A percentile compares a stretch with the other conserved stretches of the same genome.
Conservation (phyloP, 2,797 vertebrate genomes). For the Jordanella pulchra region DNA sequence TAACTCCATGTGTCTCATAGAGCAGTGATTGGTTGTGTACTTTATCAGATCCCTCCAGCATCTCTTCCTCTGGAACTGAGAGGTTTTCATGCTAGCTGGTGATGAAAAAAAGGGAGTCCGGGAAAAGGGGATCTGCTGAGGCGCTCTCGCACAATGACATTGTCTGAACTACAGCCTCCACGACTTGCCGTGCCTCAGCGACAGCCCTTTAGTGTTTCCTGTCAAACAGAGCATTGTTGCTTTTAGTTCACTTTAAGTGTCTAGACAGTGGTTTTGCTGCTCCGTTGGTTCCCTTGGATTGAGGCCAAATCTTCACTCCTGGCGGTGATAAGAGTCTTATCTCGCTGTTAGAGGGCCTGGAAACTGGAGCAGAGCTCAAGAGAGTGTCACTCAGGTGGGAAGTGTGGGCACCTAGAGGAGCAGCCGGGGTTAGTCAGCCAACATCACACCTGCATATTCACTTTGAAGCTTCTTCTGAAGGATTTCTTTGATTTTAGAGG, state of each 20-base stretch:
- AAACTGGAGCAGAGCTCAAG: conserved; percentile 79
- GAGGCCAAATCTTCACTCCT: conserved; percentile 85
- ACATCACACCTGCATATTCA: conserved; percentile 36
- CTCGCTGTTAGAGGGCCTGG: conserved; percentile 80
- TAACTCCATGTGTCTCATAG: not conserved
- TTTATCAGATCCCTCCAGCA: conserved; percentile 3
- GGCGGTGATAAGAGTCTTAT: conserved; percentile 86
- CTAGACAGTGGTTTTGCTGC: conserved; percentile 87
- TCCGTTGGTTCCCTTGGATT: conserved; percentile 83
- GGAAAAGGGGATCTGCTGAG: conserved; percentile 78
- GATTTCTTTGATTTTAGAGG: conserved; percentile 22
- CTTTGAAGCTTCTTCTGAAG: conserved; percentile 24
- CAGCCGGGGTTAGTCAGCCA: conserved; percentile 64
- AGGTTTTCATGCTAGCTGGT: conserved; percentile 71
- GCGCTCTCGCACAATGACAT: conserved; percentile 78
- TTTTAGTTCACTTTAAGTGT: conserved; percentile 84
- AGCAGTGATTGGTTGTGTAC: not conserved
- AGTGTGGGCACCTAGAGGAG: conserved; percentile 75
- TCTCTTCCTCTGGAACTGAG: conserved; percentile 33
- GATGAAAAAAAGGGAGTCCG: conserved; percentile 70
- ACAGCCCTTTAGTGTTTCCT: conserved; percentile 83
- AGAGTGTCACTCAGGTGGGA: conserved; percentile 83
- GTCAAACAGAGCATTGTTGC: conserved; percentile 83
- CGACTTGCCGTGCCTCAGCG: conserved; percentile 70
- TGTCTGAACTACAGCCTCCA: conserved; percentile 79